Evolutionary conservation across 2,113 vertebrate genomes (phyloP).

Genomic region (Onychorhynchus coronatus): DNA sequence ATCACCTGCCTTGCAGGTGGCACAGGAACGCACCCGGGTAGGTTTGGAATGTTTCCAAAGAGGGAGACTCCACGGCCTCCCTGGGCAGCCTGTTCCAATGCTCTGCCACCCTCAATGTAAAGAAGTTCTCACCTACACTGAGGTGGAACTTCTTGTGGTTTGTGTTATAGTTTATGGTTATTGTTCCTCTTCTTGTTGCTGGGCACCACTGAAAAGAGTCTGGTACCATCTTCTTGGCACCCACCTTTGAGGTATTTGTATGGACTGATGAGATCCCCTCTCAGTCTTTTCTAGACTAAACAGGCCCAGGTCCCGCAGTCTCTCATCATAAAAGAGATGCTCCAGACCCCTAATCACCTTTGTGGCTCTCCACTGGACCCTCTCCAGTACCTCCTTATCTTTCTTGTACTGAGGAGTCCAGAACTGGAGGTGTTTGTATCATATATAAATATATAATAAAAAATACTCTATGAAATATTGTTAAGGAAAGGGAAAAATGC

Average conservation of each 20-base stretch:
- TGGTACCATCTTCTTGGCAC: neutral
- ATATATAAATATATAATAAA: neutral
- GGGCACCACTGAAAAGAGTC: rapidly evolving
- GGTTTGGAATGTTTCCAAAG: neutral
- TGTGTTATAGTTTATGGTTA: neutral
- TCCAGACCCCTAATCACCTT: neutral
- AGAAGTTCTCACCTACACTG: neutral
- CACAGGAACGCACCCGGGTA: rapidly evolving
- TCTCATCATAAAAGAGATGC: neutral
- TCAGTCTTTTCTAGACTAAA: neutral
- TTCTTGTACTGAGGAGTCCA: neutral
- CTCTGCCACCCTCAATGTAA: neutral
- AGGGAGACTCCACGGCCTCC: neutral
- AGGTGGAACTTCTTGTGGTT: neutral
- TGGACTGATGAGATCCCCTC: too few species aligned
- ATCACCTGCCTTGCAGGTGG: too few species aligned
- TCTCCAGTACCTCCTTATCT: neutral
- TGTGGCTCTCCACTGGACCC: neutral
- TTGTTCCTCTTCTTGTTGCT: neutral
- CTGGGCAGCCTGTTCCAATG: neutral
- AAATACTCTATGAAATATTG: neutral
- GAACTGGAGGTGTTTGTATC: neutral
- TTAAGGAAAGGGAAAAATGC: neutral
- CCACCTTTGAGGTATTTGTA: neutral
- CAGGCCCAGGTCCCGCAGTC: neutral